These are phyloP conservation scores for Polypterus bichir DNA, from an alignment of 2,113 vertebrate species.

Conservation along the genomic window DNA sequence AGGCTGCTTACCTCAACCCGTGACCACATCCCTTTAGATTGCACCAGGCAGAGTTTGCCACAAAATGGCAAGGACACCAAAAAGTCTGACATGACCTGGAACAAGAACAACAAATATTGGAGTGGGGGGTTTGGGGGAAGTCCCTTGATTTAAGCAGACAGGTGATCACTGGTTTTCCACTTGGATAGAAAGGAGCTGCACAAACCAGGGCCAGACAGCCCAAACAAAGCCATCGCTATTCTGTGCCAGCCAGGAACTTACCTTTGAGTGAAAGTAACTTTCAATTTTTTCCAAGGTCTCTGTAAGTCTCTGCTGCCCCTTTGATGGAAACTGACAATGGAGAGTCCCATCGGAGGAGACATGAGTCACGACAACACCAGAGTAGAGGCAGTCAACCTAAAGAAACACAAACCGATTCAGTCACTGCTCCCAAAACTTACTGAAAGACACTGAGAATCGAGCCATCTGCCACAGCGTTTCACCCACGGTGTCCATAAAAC, in stretches of 20 bases:
- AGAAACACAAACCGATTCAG: no score
- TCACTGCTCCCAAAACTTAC: no score
- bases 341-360: slow-evolving; percentile 72
- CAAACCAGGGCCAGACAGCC: no score
- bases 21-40: slow-evolving; percentile 71
- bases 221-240: no score
- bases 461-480: no score
- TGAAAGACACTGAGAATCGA: no score
- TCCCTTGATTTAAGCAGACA: no score
- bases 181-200: no score
- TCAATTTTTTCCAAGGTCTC: slow-evolving; percentile 62
- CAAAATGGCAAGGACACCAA: slow-evolving; percentile 69
- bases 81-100: slow-evolving; percentile 56
- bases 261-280: slow-evolving; percentile 62
- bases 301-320: slow-evolving; percentile 61
- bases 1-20: slow-evolving; percentile 69
- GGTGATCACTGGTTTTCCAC: no score
- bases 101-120: neutral
- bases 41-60: slow-evolving; percentile 78
- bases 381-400: no score
- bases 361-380: slow-evolving; percentile 59
- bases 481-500: no score
- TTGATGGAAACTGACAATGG: slow-evolving; percentile 76
- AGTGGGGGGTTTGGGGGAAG: no score
- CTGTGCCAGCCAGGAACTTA: slow-evolving; percentile 24